Base-by-base conservation (phyloP, 2,888 invertebrate genomes). In the Leucophenga montana region DNA sequence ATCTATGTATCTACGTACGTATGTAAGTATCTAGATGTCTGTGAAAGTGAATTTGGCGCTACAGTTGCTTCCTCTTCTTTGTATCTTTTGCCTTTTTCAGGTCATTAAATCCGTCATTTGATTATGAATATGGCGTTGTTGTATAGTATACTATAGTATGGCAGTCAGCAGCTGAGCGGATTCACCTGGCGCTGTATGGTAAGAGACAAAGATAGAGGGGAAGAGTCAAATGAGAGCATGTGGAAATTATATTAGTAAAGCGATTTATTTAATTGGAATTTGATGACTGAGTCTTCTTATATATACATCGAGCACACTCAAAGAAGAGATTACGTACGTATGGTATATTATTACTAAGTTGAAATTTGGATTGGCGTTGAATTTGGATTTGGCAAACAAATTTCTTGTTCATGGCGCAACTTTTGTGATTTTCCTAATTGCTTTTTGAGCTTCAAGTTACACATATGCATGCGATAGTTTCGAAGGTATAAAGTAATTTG, bases 91-190 rank as follows among this genome's bases (percentile, higher is more conserved):
- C 33, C 54, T 14, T 56, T 77, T 80, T 78, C 81, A 80, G 81
- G 75, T 83, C 79, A 82, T 80, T 80, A 76, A 82, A 80, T 80
- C 75, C 81, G 75, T 82, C 83, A 83, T 76, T 72, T 70, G 73
- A 78, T 74, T 68, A 74, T 71, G 74, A 67, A 70, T 68, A 18
- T 59, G 59, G 18, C 68, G 69, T 31, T 56, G 71, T 31, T 33
- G 54, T 20, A 31, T 39, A 8, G 5, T 39, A 3, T 39, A 39
- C 5, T 11, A 54, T 54, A 20, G 18, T 9, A 22, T 22, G 20
- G 54, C 20, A 16, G 50, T 50, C n/a, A 13, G 54, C n/a, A 54
- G 20, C 22, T 20, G 54, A 18, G 18, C 22, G 9, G 3, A 8
- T 39, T 39, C 39, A 39, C 39, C 39, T 39, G 39, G 39, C n/a